Evolutionary conservation across 2,797 vertebrate species (phyloP).

Genomic region (Nyctalus aviator): DNA sequence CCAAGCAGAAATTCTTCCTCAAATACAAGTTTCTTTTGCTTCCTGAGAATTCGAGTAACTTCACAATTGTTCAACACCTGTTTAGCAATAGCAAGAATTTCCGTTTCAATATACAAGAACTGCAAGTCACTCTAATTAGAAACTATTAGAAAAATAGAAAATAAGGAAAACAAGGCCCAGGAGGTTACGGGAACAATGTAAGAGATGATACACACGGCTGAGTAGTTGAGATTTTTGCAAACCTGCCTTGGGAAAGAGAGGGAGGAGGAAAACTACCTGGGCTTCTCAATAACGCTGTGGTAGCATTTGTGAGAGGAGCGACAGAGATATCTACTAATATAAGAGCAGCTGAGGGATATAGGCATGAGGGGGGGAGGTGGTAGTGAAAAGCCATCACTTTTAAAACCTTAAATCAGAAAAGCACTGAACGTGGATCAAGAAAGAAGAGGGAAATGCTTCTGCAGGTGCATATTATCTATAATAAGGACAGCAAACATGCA

Average conservation of each 20-base stretch:
- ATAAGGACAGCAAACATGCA: neutral
- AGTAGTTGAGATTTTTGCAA: neutral
- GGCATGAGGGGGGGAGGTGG: fast-evolving
- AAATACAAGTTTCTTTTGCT: slow-evolving; percentile 9
- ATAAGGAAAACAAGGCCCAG: neutral
- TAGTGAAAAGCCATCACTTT: neutral
- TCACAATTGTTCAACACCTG: neutral
- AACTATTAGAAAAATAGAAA: slow-evolving; percentile 12
- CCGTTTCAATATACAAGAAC: neutral
- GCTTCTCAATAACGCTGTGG: neutral
- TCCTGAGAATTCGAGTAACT: neutral
- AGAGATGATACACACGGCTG: neutral
- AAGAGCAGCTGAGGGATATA: neutral
- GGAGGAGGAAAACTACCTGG: neutral
- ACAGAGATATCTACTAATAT: neutral
- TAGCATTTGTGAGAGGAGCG: neutral
- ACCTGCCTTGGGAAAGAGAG: neutral
- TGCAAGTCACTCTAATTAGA: slow-evolving; percentile 31
- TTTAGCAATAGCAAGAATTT: slow-evolving; percentile 2
- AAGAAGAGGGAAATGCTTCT: neutral
- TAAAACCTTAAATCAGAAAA: neutral
- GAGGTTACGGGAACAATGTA: neutral
- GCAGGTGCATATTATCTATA: neutral
- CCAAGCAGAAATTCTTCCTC: neutral
- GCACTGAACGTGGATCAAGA: neutral